phyloP scores from a whole-genome alignment of 2,888 invertebrate species.

The Villa cingulata region DNA sequence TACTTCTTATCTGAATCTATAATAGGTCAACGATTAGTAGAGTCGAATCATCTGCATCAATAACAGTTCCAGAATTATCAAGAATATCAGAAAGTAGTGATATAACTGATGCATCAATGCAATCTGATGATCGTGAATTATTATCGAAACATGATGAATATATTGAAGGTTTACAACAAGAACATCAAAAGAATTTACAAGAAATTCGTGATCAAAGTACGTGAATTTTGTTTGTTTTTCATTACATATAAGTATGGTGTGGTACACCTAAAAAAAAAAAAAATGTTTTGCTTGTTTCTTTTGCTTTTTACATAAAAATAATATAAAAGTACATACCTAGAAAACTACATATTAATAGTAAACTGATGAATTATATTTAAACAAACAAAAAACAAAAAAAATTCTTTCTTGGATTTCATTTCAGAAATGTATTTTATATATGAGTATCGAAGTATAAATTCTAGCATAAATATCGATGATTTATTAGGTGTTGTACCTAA shows the following conservation, averaged over 20 bases:
- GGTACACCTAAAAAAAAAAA: too few relatives aligned
- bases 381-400: neutral
- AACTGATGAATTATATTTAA: too few relatives aligned
- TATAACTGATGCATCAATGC: slow-evolving; percentile 21
- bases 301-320: too few relatives aligned
- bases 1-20: too few relatives aligned
- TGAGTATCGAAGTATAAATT: slow-evolving; percentile 15
- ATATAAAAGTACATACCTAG: neutral
- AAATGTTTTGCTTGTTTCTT: too few relatives aligned
- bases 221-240: slow-evolving; percentile 3
- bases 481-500: slow-evolving; percentile 41
- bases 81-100: slow-evolving; percentile 16
- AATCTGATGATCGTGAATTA: slow-evolving; percentile 23
- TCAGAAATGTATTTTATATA: slow-evolving; percentile 16
- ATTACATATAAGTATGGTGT: too few relatives aligned
- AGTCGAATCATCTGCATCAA: neutral
- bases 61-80: neutral
- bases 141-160: too few relatives aligned
- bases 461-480: slow-evolving; percentile 17
- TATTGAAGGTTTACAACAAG: slow-evolving; percentile 41
- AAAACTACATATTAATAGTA: too few relatives aligned
- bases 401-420: slow-evolving; percentile 1
- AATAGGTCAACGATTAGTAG: neutral
- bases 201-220: slow-evolving; percentile 41
- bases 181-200: slow-evolving; percentile 39